Conservation (phyloP, 2,888 invertebrate species). For the Thalpophila matura region DNA sequence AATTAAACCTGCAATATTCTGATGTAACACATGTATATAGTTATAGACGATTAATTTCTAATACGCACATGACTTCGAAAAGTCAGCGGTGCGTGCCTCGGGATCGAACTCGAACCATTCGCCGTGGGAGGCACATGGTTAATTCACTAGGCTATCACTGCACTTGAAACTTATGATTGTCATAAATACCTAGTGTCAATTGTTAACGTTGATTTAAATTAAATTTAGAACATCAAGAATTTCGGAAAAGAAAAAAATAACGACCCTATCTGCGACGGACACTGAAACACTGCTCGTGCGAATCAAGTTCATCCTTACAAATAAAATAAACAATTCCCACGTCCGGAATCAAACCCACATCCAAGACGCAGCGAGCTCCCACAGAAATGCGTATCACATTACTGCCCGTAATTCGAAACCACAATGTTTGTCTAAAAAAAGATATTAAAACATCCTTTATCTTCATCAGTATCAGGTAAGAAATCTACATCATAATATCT, state of each 20-base stretch:
- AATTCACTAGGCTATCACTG: no score
- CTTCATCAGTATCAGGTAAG: conserved; percentile 8
- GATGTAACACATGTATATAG: not conserved
- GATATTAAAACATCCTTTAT: not conserved
- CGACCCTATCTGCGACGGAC: no score
- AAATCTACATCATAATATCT: no score
- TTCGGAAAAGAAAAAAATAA: no score
- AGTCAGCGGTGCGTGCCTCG: no score
- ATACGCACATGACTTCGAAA: no score
- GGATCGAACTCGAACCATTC: no score
- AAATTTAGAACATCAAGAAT: no score
- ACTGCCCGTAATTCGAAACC: conserved; percentile 2
- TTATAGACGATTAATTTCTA: conserved; percentile 1
- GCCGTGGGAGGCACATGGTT: no score
- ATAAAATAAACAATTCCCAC: not conserved
- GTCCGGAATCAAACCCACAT: conserved; percentile 7
- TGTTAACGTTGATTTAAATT: no score
- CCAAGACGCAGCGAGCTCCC: not conserved
- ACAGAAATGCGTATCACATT: conserved; percentile 8
- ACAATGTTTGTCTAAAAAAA: not conserved
- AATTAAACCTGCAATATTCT: not conserved
- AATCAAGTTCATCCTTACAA: not conserved
- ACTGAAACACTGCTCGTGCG: not conserved
- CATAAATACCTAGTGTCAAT: no score
- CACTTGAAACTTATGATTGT: no score